Conservation (phyloP, 2,797 vertebrate genomes). For the Chanos chanos region DNA sequence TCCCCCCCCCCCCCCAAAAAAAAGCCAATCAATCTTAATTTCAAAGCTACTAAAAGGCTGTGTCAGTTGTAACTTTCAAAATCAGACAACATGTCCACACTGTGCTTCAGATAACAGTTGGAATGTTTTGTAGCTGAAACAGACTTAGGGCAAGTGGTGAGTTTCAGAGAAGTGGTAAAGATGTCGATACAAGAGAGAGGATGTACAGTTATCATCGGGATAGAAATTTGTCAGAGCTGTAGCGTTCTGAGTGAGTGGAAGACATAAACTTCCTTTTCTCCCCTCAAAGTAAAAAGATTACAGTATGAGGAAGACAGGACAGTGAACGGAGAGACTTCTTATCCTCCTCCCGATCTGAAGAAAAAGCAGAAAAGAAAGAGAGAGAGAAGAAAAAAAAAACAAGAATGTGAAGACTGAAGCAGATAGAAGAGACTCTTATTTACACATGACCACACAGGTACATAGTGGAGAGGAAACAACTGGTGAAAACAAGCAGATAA, state of each 20-base stretch:
- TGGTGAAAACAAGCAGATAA: neutral
- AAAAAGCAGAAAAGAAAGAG: constrained; percentile 50
- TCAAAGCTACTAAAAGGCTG: too few relatives aligned
- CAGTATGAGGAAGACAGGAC: constrained; percentile 58
- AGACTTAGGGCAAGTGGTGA: constrained; percentile 25
- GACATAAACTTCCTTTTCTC: constrained; percentile 55
- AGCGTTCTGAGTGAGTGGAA: constrained; percentile 57
- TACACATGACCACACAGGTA: neutral
- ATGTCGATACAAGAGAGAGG: constrained; percentile 12
- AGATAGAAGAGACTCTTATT: constrained; percentile 6
- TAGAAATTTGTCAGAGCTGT: constrained; percentile 34
- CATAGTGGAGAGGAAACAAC: neutral
- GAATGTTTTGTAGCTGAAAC: neutral
- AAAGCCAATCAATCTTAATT: too few relatives aligned
- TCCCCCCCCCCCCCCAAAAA: too few relatives aligned
- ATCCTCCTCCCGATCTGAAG: constrained; percentile 84
- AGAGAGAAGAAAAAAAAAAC: neutral
- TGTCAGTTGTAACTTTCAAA: too few relatives aligned
- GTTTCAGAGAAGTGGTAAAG: constrained; percentile 12
- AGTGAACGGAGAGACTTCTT: constrained; percentile 49
- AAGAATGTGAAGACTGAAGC: neutral
- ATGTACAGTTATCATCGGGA: constrained; percentile 13
- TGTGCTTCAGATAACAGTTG: neutral
- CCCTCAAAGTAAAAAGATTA: constrained; percentile 54
- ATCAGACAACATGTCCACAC: too few relatives aligned